A percentile compares a stretch with the other conserved stretches of the same genome.
Evolutionary conservation across 2,888 invertebrate species (phyloP).

Genomic region (Drosophila percnosoma): DNA sequence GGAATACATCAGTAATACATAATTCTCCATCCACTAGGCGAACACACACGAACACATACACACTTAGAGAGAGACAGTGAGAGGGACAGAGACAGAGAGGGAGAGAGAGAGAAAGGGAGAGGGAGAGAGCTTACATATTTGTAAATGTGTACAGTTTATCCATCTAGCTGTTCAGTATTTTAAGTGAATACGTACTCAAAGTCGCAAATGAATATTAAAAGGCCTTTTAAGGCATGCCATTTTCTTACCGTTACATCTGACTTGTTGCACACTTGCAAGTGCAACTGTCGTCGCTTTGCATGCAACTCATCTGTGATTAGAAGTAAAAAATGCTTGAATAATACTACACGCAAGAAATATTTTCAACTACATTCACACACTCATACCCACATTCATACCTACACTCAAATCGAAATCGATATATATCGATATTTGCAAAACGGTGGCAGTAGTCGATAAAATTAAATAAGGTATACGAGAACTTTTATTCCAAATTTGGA

Average conservation of each 20-base stretch:
- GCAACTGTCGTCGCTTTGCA: not conserved
- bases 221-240: not conserved
- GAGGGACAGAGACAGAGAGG: not conserved
- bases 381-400: not conserved
- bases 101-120: not conserved
- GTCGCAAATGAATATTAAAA: not conserved
- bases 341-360: not conserved
- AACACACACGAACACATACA: not conserved
- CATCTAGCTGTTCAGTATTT: not conserved
- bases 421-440: not conserved
- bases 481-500: not conserved
- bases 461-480: not conserved
- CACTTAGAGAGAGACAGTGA: not conserved
- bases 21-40: conserved; percentile 30
- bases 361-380: not conserved
- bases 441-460: not conserved
- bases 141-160: conserved; percentile 8
- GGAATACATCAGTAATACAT: conserved; percentile 46
- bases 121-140: not conserved
- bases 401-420: not conserved
- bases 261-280: conserved; percentile 8
- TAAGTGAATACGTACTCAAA: conserved; percentile 1
- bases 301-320: not conserved
- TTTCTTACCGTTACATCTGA: not conserved
- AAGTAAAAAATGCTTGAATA: not conserved